phyloP scores from a whole-genome alignment of 2,113 vertebrate species.

The Hemiscyllium ocellatum region DNA sequence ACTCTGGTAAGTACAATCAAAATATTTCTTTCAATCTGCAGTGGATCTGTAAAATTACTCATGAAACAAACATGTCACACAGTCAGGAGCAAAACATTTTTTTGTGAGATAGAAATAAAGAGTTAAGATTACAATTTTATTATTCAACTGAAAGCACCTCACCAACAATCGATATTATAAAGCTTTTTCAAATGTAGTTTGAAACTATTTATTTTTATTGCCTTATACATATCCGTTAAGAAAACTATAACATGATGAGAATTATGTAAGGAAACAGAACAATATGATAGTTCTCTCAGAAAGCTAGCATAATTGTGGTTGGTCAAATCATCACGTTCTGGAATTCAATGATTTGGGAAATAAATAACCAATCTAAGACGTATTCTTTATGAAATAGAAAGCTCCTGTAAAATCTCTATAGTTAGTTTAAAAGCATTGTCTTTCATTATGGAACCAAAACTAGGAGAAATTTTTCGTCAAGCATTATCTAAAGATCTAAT shows the following conservation, averaged over 20 bases:
- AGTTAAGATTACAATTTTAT: constrained; percentile 14
- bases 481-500: neutral
- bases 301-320: neutral
- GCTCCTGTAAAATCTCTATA: neutral
- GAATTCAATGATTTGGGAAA: neutral
- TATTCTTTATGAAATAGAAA: neutral
- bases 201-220: neutral
- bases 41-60: neutral
- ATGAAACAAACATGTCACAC: neutral
- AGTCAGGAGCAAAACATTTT: neutral
- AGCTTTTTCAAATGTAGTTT: neutral
- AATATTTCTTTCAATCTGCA: neutral
- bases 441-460: neutral
- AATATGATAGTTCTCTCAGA: neutral
- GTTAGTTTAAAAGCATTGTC: neutral
- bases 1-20: neutral
- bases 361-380: neutral
- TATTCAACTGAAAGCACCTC: neutral
- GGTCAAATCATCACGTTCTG: neutral
- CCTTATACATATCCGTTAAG: neutral
- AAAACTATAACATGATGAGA: neutral
- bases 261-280: neutral
- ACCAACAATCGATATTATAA: neutral
- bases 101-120: neutral
- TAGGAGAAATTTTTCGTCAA: neutral